Conservation (phyloP, 2,888 invertebrate species). For the Hirtodrosophila histrioides region DNA sequence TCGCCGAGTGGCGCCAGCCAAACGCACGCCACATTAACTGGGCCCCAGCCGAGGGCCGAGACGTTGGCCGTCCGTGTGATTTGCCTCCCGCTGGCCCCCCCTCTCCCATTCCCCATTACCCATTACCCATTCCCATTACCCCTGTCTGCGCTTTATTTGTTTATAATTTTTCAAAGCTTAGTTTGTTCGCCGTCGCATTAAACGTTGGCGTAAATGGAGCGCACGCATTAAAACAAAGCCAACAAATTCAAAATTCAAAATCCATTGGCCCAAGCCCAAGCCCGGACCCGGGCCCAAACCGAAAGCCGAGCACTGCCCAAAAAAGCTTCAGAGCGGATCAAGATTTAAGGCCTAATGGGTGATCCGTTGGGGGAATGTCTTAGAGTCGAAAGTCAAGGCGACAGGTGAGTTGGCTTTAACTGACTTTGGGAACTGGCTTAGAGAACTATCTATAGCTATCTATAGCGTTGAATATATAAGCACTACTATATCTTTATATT, state of each 20-base stretch:
- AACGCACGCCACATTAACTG: conserved; percentile 76
- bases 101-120: neutral
- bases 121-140: neutral
- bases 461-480: no score
- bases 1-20: conserved; percentile 66
- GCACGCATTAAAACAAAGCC: conserved; percentile 56
- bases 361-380: conserved; percentile 28
- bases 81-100: conserved; percentile 36
- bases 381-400: neutral
- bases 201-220: conserved; percentile 71
- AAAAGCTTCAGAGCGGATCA: conserved; percentile 13
- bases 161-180: conserved; percentile 79
- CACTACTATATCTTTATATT: no score
- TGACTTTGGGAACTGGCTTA: no score
- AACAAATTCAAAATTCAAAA: conserved; percentile 7
- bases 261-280: conserved; percentile 17
- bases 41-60: conserved; percentile 25
- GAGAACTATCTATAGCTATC: no score
- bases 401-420: neutral
- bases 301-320: conserved; percentile 48
- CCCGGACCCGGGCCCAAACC: conserved; percentile 9
- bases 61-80: conserved; percentile 59
- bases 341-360: conserved; percentile 38
- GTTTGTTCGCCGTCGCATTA: conserved; percentile 38
- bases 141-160: conserved; percentile 56